These are phyloP conservation scores for Brachionus rubens DNA, from an alignment of 1,140 invertebrate species.

Conservation along the genomic window DNA sequence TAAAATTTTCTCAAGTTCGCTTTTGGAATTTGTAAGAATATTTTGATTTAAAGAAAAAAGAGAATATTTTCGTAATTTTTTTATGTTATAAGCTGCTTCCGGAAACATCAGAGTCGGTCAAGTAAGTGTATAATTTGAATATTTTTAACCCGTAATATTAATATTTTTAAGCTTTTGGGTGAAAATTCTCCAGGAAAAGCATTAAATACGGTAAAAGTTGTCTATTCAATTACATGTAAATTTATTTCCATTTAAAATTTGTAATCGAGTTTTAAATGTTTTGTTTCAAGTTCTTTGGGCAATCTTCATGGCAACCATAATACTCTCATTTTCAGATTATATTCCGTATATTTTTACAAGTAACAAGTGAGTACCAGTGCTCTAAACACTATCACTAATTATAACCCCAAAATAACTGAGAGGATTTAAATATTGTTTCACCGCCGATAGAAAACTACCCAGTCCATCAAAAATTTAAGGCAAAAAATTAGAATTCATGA, in stretches of 20 bases:
- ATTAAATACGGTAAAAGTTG: conserved; percentile 6
- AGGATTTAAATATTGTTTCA: too few species aligned
- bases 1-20: background rate
- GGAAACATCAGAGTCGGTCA: conserved; percentile 28
- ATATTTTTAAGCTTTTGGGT: background rate
- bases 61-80: background rate
- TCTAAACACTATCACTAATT: too few species aligned
- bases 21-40: background rate
- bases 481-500: too few species aligned
- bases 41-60: background rate
- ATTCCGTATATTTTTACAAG: conserved; percentile 12
- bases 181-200: conserved; percentile 9
- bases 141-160: background rate
- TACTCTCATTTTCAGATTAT: background rate
- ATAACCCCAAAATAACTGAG: too few species aligned
- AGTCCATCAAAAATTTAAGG: too few species aligned
- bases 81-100: background rate
- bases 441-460: too few species aligned
- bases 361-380: too few species aligned
- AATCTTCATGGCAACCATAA: background rate
- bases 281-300: background rate
- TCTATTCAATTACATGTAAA: conserved; percentile 18
- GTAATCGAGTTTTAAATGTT: background rate
- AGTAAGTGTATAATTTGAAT: conserved; percentile 4
- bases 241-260: background rate